Evolutionary conservation across 2,113 vertebrate species (phyloP).

Genomic region (Paradisaea rubra): DNA sequence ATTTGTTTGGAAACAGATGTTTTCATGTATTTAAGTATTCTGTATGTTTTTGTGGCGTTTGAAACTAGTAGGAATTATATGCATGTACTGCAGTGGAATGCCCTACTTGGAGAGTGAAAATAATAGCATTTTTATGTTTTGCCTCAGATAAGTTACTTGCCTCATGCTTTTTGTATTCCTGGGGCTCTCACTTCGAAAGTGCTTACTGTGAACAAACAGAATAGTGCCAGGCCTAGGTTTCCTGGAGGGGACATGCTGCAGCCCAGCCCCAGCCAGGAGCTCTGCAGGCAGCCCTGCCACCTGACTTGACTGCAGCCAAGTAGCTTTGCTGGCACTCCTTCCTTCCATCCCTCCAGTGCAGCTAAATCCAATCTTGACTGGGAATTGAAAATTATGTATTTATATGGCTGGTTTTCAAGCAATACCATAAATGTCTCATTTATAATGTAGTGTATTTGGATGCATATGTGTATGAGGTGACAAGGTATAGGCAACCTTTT

Average conservation of each 20-base stretch:
- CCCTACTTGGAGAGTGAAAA: not conserved
- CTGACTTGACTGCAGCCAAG: not conserved
- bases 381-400: not conserved
- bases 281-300: not conserved
- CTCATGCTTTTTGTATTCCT: not conserved
- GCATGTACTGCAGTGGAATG: not conserved
- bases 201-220: not conserved
- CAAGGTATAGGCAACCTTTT: not conserved
- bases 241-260: not conserved
- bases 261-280: not conserved
- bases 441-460: not conserved
- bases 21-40: not conserved
- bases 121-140: not conserved
- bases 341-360: not conserved
- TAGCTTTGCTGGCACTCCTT: not conserved
- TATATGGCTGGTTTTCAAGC: not conserved
- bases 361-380: not conserved
- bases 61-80: not conserved
- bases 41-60: not conserved
- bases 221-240: not conserved
- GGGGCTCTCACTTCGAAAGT: not conserved
- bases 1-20: not conserved
- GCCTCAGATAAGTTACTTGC: not conserved
- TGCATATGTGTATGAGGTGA: fast-evolving
- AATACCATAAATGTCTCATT: not conserved